These are phyloP conservation scores for Oreotrochilus melanogaster DNA, from an alignment of 2,113 vertebrate genomes.

Conservation along the genomic window DNA sequence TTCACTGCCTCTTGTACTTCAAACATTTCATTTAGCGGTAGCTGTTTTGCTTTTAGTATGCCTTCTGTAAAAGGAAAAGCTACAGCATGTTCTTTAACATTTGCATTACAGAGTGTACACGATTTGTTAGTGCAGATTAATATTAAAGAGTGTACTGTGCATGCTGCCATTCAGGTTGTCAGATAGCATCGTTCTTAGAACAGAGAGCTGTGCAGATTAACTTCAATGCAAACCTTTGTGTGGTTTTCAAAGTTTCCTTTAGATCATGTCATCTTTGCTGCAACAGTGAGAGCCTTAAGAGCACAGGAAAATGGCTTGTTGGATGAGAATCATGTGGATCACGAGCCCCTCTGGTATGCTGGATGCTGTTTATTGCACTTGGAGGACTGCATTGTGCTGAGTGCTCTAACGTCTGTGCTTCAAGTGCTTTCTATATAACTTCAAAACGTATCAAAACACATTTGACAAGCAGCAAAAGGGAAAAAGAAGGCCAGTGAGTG, in stretches of 20 bases:
- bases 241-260: not conserved
- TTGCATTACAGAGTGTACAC: not conserved
- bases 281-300: not conserved
- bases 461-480: not conserved
- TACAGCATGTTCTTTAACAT: not conserved
- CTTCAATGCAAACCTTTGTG: not conserved
- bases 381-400: not conserved
- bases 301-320: not conserved
- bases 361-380: not conserved
- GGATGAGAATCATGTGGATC: not conserved
- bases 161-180: rapidly evolving
- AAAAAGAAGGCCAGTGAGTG: not conserved
- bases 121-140: not conserved
- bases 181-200: not conserved
- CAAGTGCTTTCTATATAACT: not conserved
- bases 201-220: not conserved
- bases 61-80: not conserved
- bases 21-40: not conserved
- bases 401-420: not conserved
- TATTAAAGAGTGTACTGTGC: not conserved
- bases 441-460: not conserved
- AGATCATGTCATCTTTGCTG: not conserved
- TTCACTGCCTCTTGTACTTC: not conserved
- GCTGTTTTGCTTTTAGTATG: not conserved
- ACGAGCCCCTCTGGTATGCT: rapidly evolving